A percentile compares a stretch with the other conserved stretches of the same genome.
phyloP scores from a whole-genome alignment of 2,797 vertebrate species.

The Leptodactylus fallax region DNA sequence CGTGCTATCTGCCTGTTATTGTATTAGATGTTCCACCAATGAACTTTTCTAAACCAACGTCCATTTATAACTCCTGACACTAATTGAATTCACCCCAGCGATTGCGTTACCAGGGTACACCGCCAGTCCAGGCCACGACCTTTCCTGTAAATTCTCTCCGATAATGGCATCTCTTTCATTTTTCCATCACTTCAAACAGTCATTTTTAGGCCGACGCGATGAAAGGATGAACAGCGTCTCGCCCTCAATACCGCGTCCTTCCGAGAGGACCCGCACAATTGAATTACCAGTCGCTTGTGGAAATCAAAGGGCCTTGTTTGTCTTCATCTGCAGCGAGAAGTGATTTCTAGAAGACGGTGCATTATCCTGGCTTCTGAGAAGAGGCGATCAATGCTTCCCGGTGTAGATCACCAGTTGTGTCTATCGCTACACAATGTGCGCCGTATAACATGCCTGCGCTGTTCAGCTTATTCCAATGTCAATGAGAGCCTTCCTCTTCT shows the following conservation, averaged over 20 bases:
- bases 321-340: not conserved
- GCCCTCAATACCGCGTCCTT: not conserved
- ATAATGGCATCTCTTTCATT: conserved; percentile 71
- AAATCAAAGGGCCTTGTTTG: conserved; percentile 35
- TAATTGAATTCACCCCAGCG: conserved; percentile 65
- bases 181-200: conserved; percentile 69
- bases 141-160: conserved; percentile 74
- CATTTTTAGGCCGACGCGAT: conserved; percentile 62
- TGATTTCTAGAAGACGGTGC: not conserved
- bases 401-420: not conserved
- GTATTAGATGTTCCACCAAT: conserved; percentile 51
- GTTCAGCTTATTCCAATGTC: not conserved
- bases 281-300: conserved; percentile 8
- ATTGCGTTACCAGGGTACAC: conserved; percentile 64
- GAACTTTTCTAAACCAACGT: conserved; percentile 56
- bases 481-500: not conserved
- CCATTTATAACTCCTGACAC: conserved; percentile 65
- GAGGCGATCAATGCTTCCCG: not conserved
- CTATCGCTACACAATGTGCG: not conserved
- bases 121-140: conserved; percentile 74
- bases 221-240: conserved; percentile 24
- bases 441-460: not conserved
- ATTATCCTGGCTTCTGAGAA: not conserved
- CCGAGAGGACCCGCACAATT: not conserved
- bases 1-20: conserved; percentile 13